phyloP scores from a whole-genome alignment of 2,888 invertebrate species.

The Athrips mouffetella region DNA sequence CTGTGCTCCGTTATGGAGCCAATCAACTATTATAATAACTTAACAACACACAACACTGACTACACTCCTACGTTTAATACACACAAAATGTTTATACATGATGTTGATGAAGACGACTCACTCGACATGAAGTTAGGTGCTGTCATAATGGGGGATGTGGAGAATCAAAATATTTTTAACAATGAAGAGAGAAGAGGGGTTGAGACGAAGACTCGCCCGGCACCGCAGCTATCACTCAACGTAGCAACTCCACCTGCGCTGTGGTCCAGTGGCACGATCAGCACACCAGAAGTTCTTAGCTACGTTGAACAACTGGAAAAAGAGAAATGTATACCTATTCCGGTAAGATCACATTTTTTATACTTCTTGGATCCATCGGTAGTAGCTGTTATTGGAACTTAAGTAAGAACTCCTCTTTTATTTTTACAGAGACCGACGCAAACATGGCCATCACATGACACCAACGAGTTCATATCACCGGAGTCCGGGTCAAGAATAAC shows the following conservation, averaged over 20 bases:
- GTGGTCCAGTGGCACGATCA: constrained; percentile 52
- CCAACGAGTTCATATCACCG: constrained; percentile 17
- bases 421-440: constrained; percentile 42
- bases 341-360: constrained; percentile 48
- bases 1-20: constrained; percentile 28
- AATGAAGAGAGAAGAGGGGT: constrained; percentile 38
- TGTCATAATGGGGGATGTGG: constrained; percentile 61
- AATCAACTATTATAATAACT: constrained; percentile 30
- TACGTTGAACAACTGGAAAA: constrained; percentile 68
- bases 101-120: constrained; percentile 63
- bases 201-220: constrained; percentile 27
- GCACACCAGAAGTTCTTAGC: constrained; percentile 68
- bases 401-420: too few relatives aligned
- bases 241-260: constrained; percentile 45
- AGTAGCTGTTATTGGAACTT: background rate
- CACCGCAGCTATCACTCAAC: constrained; percentile 48
- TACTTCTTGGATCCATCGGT: background rate
- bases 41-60: constrained; percentile 43
- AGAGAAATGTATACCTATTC: constrained; percentile 45
- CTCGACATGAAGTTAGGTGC: constrained; percentile 56
- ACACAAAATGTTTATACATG: constrained; percentile 55
- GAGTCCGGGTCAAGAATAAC: constrained; percentile 35
- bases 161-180: constrained; percentile 37
- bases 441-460: constrained; percentile 36
- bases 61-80: constrained; percentile 41